Evolutionary conservation across 2,888 invertebrate species (phyloP).

Genomic region (Aquatica leii): DNA sequence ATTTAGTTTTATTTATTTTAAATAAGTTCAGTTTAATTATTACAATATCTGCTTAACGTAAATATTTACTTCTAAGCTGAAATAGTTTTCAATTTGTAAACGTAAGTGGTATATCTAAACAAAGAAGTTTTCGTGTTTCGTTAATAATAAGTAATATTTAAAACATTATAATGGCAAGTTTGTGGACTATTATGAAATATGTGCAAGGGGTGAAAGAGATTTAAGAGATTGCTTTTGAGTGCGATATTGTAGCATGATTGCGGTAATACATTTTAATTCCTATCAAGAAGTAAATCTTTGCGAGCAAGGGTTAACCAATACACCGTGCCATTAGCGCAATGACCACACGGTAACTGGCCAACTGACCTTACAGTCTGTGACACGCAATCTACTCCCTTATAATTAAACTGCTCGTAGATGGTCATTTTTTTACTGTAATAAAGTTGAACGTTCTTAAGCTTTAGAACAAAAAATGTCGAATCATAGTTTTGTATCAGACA

Average conservation of each 20-base stretch:
- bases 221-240: slow-evolving; percentile 41
- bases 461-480: slow-evolving; percentile 16
- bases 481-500: too few relatives aligned
- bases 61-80: too few relatives aligned
- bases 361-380: slow-evolving; percentile 43
- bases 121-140: background rate
- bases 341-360: slow-evolving; percentile 50
- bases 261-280: slow-evolving; percentile 55
- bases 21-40: too few relatives aligned
- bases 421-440: slow-evolving; percentile 35
- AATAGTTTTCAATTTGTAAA: too few relatives aligned
- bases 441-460: slow-evolving; percentile 16
- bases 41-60: too few relatives aligned
- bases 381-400: slow-evolving; percentile 45
- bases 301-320: slow-evolving; percentile 56
- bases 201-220: slow-evolving; percentile 31
- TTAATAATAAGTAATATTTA: slow-evolving; percentile 21
- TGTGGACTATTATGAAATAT: slow-evolving; percentile 35
- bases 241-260: slow-evolving; percentile 55
- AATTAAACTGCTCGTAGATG: slow-evolving; percentile 37
- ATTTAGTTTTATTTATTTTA: too few relatives aligned
- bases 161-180: slow-evolving; percentile 23
- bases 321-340: slow-evolving; percentile 58
- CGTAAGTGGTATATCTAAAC: too few relatives aligned
- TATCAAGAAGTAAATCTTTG: slow-evolving; percentile 57